Evolutionary conservation across 1,140 invertebrate genomes (phyloP).

Genomic region (Heliconius congener): DNA sequence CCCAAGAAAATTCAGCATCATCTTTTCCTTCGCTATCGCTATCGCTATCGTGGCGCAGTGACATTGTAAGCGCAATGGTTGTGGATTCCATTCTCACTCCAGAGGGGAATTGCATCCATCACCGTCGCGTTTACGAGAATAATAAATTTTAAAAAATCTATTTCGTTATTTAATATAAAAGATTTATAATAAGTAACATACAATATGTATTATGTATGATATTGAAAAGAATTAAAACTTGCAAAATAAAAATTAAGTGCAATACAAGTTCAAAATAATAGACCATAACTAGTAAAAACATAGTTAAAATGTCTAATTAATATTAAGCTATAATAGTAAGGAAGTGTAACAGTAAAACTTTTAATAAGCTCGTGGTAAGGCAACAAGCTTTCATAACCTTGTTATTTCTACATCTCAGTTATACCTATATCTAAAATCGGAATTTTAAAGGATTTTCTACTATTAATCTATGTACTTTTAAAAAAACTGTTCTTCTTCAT

Average conservation of each 20-base stretch:
- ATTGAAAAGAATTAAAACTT: too few relatives aligned
- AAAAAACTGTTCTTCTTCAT: neutral
- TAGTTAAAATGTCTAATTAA: neutral
- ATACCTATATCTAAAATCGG: neutral
- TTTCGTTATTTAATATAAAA: too few relatives aligned
- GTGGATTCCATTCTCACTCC: too few relatives aligned
- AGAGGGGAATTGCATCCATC: too few relatives aligned
- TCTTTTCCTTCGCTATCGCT: too few relatives aligned
- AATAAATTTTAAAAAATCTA: too few relatives aligned
- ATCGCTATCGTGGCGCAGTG: too few relatives aligned
- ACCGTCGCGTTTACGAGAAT: too few relatives aligned
- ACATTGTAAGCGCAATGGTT: too few relatives aligned
- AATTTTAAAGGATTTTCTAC: neutral
- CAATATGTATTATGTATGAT: too few relatives aligned
- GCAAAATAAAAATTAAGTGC: neutral
- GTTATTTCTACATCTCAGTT: neutral
- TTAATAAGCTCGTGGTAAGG: constrained; percentile 14
- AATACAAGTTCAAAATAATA: neutral
- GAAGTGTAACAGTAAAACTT: constrained; percentile 16
- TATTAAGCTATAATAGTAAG: neutral
- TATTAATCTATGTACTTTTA: neutral
- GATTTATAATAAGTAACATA: too few relatives aligned
- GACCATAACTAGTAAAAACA: neutral
- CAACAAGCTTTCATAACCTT: constrained; percentile 19
- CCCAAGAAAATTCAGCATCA: too few relatives aligned